A percentile compares a stretch with the other conserved stretches of the same genome.
phyloP scores from a whole-genome alignment of 2,888 invertebrate species.

The Cremastinae sp. region DNA sequence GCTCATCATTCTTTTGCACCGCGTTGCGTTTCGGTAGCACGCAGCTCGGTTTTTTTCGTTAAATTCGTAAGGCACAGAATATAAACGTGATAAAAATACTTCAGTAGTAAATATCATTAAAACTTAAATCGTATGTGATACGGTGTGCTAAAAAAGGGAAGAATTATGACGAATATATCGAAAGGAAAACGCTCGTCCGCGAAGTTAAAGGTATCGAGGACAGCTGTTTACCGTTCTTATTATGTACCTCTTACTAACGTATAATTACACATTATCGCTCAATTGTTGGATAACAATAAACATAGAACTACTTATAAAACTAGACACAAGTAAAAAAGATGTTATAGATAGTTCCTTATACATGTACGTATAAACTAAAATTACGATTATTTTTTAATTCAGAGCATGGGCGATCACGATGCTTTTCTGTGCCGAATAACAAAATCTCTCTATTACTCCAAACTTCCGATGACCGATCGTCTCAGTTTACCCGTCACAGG shows the following conservation, averaged over 20 bases:
- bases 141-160: constrained; percentile 2
- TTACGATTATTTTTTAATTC: too few species aligned
- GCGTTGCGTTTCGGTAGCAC: too few species aligned
- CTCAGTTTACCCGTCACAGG: constrained; percentile 91
- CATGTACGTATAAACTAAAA: too few species aligned
- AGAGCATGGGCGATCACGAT: constrained; percentile 87
- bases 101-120: too few species aligned
- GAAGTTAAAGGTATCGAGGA: constrained; percentile 81
- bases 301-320: too few species aligned
- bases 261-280: neutral
- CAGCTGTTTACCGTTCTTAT: constrained; percentile 40
- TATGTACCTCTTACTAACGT: constrained; percentile 40
- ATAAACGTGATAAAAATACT: too few species aligned
- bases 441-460: constrained; percentile 94
- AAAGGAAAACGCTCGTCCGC: constrained; percentile 82
- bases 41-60: too few species aligned
- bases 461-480: constrained; percentile 86
- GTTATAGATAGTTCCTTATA: too few species aligned
- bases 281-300: too few species aligned
- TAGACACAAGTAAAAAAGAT: too few species aligned
- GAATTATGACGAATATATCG: constrained; percentile 82
- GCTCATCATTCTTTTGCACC: too few species aligned
- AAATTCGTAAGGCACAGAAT: too few species aligned
- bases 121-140: neutral
- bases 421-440: constrained; percentile 91